Base-by-base conservation (phyloP, 37 sponge, comb jelly and placozoan genomes). In the Dysidea cf. avara region DNA sequence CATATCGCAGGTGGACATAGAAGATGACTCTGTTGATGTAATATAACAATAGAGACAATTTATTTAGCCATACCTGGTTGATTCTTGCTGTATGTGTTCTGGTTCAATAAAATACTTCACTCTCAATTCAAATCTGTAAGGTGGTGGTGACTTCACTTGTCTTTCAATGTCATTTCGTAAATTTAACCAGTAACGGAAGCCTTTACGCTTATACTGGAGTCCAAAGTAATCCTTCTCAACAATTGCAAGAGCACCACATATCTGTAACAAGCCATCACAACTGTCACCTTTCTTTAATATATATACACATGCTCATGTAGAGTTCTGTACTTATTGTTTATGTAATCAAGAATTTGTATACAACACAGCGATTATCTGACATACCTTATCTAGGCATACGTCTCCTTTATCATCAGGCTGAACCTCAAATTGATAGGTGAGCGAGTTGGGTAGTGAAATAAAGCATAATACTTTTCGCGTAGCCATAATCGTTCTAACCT, bases 161-260 rank as follows among this genome's bases (percentile, higher is more conserved):
- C 36, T 40, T 47, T 53, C 70, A 9, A 90, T 36, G 2, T 67
- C 37, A 24, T 81, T 56, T 21, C 91, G 63, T 18, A 53, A 76
- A 48, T 90, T 90, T 48, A 90, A 40, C 91, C 91, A 90, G 18
- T 75, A 26, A 28, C 72, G 74, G 46, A 53, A 74, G 5, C 72
- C 72, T 6, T 61, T 48, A 22, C 58, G 51, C 18, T 20, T 63
- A 53, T 61, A 81, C 30, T 76, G 48, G 1, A 90, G 64, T 1
- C 91, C 81, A 72, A 90, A 90, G 67, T 90, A 90, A 64, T 90
- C 91, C 52, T 61, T 72, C 39, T 90, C 91, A 34, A 90, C 86
- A 33, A 85, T 77, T 2, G 86, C 91, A 14, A 90, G 81, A 22
- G 77, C 36, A 4, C 64, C 87, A 46, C 91, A 90, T 57, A 90